Evolutionary conservation across 2,113 vertebrate genomes (phyloP).

Genomic region (Ochotona princeps): DNA sequence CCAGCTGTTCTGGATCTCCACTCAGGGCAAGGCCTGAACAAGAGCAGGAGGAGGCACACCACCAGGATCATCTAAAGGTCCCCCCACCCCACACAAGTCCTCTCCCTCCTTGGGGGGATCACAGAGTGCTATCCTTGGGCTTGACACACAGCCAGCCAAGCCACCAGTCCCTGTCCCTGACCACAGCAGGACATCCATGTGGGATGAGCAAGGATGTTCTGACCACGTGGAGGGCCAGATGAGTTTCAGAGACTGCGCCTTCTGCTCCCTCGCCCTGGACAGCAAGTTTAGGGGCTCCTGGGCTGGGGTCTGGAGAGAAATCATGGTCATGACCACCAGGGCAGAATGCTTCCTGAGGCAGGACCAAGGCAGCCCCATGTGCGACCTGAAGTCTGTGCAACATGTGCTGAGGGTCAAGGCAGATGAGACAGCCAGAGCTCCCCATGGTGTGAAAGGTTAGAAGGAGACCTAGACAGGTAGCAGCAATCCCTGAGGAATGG

Average conservation of each 20-base stretch:
- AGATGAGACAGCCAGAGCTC: background rate
- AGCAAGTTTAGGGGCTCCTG: too few species aligned
- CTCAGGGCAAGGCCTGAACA: background rate
- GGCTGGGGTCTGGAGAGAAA: background rate
- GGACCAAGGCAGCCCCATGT: accelerated
- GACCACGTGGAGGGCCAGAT: too few species aligned
- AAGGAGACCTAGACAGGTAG: background rate
- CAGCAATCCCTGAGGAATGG: accelerated
- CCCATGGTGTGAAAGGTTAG: background rate
- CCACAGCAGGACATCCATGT: background rate
- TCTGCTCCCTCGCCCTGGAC: background rate
- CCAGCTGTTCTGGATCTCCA: background rate
- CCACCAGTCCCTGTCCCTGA: background rate
- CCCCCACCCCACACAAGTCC: background rate
- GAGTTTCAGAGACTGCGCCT: background rate
- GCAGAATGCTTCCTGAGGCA: too few species aligned
- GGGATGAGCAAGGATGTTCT: background rate
- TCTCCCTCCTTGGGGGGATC: background rate
- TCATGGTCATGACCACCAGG: background rate
- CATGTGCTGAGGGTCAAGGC: background rate
- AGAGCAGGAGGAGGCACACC: background rate
- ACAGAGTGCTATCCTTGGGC: background rate
- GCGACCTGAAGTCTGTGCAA: background rate
- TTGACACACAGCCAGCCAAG: background rate
- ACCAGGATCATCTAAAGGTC: background rate